These are phyloP conservation scores for Drosophila ustulata DNA, from an alignment of 2,888 invertebrate species.

Conservation along the genomic window DNA sequence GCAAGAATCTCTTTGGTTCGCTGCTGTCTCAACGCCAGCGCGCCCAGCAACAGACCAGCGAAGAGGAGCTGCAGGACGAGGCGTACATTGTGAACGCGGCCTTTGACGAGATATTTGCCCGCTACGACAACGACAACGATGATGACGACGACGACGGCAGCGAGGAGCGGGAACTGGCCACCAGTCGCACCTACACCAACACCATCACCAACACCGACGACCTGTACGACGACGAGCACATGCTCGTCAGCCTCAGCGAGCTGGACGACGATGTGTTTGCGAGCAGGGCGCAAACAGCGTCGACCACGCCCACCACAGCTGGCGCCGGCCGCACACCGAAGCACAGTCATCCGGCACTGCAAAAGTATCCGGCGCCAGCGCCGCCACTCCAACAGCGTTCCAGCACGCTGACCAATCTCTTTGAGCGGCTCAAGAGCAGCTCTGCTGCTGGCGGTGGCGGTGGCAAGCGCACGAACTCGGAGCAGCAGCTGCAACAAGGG, in stretches of 20 bases:
- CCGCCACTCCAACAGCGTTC: slow-evolving; percentile 72
- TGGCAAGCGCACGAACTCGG: slow-evolving; percentile 58
- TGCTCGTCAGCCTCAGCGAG: slow-evolving; percentile 76
- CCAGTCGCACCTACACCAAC: slow-evolving; percentile 32
- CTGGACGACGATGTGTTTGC: slow-evolving; percentile 76
- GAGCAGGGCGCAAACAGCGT: slow-evolving; percentile 57
- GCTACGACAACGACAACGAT: slow-evolving; percentile 77
- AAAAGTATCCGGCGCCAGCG: slow-evolving; percentile 72
- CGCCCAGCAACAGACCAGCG: slow-evolving; percentile 37
- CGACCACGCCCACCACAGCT: slow-evolving; percentile 60
- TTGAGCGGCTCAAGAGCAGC: slow-evolving; percentile 75
- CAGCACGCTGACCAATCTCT: slow-evolving; percentile 80
- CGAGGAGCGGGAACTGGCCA: slow-evolving; percentile 48
- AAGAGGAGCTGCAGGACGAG: slow-evolving; percentile 75
- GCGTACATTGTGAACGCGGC: slow-evolving; percentile 82
- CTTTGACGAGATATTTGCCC: slow-evolving; percentile 83
- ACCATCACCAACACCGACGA: slow-evolving; percentile 62
- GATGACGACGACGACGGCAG: slow-evolving; percentile 59
- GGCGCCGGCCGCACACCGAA: slow-evolving; percentile 73
- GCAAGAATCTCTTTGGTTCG: slow-evolving; percentile 83
- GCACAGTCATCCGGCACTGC: slow-evolving; percentile 61
- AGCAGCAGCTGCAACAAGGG: slow-evolving; percentile 61
- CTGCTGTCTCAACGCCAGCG: slow-evolving; percentile 36
- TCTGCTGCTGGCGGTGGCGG: slow-evolving; percentile 33
- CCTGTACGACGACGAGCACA: slow-evolving; percentile 67